phyloP scores from a whole-genome alignment of 92 coral and sea anemone genomes.

The Phenganax subtilis region DNA sequence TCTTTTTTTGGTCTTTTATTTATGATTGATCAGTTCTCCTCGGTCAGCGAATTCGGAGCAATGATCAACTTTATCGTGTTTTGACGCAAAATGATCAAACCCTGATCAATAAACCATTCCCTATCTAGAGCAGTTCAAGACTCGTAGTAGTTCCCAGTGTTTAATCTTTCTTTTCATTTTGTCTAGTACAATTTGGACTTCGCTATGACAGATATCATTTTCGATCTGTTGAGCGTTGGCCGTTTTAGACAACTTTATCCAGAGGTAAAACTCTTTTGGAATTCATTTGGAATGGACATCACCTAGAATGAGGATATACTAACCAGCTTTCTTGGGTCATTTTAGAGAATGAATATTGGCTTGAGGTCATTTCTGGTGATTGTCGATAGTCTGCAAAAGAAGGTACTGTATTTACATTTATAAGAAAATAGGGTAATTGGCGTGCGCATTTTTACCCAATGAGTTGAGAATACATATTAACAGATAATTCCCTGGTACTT shows the following conservation, averaged over 20 bases:
- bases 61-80: too few species aligned
- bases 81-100: too few species aligned
- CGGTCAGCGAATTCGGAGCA: too few species aligned
- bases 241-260: conserved; percentile 86
- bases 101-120: too few species aligned
- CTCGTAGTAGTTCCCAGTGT: too few species aligned
- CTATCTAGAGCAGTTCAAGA: too few species aligned
- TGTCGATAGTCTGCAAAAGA: conserved; percentile 89
- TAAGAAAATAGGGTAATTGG: neutral
- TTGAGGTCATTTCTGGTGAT: conserved; percentile 93
- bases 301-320: neutral
- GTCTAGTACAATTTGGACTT: conserved; percentile 89
- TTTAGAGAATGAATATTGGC: conserved; percentile 98
- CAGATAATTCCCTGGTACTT: too few species aligned
- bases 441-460: neutral
- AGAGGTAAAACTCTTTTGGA: conserved; percentile 56
- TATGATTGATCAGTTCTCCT: neutral
- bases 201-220: conserved; percentile 91
- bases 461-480: neutral
- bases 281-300: neutral
- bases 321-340: neutral
- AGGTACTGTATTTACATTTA: conserved; percentile 47
- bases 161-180: neutral
- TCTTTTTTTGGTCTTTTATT: neutral
- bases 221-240: conserved; percentile 92